Percentiles rank a stretch among this genome's conserved stretches.
These are phyloP conservation scores for Hedychridium roseum DNA, from an alignment of 2,888 invertebrate species.

Conservation along the genomic window DNA sequence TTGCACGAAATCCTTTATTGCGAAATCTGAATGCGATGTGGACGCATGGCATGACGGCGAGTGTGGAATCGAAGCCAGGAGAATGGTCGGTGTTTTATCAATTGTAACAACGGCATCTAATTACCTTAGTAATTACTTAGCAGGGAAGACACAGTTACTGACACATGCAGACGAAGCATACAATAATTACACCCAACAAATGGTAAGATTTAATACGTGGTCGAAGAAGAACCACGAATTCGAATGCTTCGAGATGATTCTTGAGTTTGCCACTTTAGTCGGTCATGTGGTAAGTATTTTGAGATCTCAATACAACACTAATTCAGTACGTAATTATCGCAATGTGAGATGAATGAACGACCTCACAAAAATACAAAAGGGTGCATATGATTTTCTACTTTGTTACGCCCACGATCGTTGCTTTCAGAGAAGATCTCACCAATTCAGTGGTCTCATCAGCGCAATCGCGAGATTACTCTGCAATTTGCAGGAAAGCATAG, in stretches of 20 bases:
- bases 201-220: conserved; percentile 54
- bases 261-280: conserved; percentile 50
- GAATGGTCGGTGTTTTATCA: conserved; percentile 50
- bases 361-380: too few relatives aligned
- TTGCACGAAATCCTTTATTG: conserved; percentile 31
- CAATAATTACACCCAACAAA: conserved; percentile 42
- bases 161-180: conserved; percentile 42
- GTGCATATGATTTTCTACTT: too few relatives aligned
- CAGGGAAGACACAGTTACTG: conserved; percentile 45
- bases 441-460: conserved; percentile 57
- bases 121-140: conserved; percentile 53
- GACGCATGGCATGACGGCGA: conserved; percentile 55
- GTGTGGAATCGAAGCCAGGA: conserved; percentile 56
- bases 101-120: conserved; percentile 46
- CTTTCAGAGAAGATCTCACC: conserved; percentile 57
- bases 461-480: conserved; percentile 46
- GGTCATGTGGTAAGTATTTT: conserved; percentile 47
- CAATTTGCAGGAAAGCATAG: conserved; percentile 48
- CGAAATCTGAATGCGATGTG: conserved; percentile 50
- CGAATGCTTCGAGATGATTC: conserved; percentile 54
- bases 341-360: too few relatives aligned
- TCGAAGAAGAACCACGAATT: conserved; percentile 39
- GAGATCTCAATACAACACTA: background rate
- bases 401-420: too few relatives aligned
- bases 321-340: too few relatives aligned